Percentiles rank a stretch among this genome's conserved stretches.
phyloP scores from a whole-genome alignment of 2,888 invertebrate genomes.

The Polyploca ridens region DNA sequence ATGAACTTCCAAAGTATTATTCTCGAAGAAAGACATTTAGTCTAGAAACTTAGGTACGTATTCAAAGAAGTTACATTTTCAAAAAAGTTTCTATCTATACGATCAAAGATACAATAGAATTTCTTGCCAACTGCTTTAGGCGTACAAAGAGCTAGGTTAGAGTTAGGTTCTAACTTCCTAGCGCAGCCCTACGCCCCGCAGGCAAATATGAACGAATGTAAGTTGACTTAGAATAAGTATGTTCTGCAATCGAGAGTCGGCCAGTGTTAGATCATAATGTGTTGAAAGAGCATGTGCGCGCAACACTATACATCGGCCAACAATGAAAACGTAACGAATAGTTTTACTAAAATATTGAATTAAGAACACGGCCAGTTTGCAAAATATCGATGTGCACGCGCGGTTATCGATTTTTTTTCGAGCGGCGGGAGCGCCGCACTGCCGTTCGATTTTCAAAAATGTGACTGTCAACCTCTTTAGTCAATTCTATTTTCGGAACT shows the following conservation, averaged over 20 bases:
- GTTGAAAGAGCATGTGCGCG: slow-evolving; percentile 83
- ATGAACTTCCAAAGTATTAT: neutral
- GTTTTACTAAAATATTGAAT: slow-evolving; percentile 33
- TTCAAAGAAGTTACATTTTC: neutral
- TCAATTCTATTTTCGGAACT: slow-evolving; percentile 40
- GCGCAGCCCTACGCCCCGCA: slow-evolving; percentile 81
- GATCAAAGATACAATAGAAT: neutral
- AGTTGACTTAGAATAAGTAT: slow-evolving; percentile 85
- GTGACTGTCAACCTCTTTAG: slow-evolving; percentile 44
- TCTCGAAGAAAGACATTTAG: neutral
- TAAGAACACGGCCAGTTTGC: slow-evolving; percentile 21
- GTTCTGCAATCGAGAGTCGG: slow-evolving; percentile 83
- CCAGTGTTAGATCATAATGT: slow-evolving; percentile 85
- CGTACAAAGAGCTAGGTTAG: slow-evolving; percentile 11
- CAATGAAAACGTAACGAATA: slow-evolving; percentile 68
- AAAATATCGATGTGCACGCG: slow-evolving; percentile 42
- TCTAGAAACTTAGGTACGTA: too few relatives aligned
- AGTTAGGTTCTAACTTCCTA: slow-evolving; percentile 60
- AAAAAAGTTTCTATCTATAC: neutral
- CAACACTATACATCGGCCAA: slow-evolving; percentile 60
- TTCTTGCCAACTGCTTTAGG: neutral
- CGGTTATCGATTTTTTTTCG: slow-evolving; percentile 41
- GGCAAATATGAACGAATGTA: slow-evolving; percentile 85
- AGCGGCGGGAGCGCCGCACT: slow-evolving; percentile 24
- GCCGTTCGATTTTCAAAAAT: slow-evolving; percentile 47